These are phyloP conservation scores for Apistogramma diplotaenia DNA, from an alignment of 2,113 vertebrate genomes.

Conservation along the genomic window DNA sequence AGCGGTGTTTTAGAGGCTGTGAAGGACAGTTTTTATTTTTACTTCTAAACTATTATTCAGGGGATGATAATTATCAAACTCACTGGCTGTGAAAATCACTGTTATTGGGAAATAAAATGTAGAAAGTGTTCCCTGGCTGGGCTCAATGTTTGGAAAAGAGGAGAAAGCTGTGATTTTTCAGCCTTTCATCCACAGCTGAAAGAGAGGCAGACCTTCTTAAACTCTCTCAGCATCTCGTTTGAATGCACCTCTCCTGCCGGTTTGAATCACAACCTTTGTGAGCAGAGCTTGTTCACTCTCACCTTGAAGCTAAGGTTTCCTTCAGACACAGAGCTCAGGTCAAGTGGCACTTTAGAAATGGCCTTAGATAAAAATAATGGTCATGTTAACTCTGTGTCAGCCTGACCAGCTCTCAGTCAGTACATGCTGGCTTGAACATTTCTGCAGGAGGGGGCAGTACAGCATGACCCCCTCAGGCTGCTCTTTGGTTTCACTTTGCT, in stretches of 20 bases:
- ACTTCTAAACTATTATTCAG: neutral
- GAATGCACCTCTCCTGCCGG: neutral
- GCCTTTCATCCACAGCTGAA: neutral
- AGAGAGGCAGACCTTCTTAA: neutral
- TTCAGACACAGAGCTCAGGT: neutral
- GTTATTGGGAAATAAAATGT: neutral
- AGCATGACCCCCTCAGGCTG: too few species aligned
- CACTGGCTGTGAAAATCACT: neutral
- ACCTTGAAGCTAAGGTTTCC: neutral
- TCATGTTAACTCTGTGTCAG: neutral
- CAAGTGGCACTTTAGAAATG: neutral
- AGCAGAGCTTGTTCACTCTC: accelerated
- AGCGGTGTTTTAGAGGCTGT: accelerated
- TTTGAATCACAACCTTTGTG: neutral
- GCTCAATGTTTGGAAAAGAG: neutral
- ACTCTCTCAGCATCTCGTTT: accelerated
- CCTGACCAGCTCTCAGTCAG: neutral
- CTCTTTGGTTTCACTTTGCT: too few species aligned
- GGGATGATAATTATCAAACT: neutral
- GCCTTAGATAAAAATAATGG: neutral
- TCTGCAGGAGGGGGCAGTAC: too few species aligned
- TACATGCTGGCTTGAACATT: neutral
- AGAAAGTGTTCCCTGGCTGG: neutral
- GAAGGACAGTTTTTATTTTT: neutral
- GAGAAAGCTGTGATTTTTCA: neutral